Conservation (phyloP, 2,888 invertebrate species). For the Drosophila putrida region DNA sequence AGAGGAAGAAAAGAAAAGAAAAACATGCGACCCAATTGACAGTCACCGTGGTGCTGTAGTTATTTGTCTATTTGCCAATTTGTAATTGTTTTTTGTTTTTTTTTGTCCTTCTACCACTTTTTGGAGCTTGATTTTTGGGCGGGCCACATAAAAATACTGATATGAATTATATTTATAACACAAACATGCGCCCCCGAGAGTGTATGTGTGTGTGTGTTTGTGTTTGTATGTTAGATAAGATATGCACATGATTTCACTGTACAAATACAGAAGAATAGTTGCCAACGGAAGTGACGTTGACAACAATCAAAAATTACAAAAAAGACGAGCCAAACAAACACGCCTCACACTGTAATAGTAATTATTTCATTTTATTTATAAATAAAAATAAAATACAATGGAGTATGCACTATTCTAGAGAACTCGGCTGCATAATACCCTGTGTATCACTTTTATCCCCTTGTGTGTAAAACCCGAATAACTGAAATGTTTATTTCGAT, state of each 20-base stretch:
- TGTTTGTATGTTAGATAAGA: constrained; percentile 63
- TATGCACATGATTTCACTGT: constrained; percentile 75
- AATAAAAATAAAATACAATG: constrained; percentile 1
- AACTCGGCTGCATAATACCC: not conserved
- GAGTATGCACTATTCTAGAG: not conserved
- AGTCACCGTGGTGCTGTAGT: constrained; percentile 27
- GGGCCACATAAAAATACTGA: constrained; percentile 50
- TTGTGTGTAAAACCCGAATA: not conserved
- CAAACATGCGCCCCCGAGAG: constrained; percentile 16
- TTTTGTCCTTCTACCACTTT: constrained; percentile 12
- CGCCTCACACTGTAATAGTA: constrained; percentile 17
- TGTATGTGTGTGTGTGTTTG: constrained; percentile 6
- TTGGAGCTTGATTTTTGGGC: constrained; percentile 34
- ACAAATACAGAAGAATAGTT: constrained; percentile 48
- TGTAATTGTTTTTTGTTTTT: constrained; percentile 40
- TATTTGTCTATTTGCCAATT: constrained; percentile 59
- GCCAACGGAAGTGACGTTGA: constrained; percentile 69
- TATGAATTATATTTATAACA: constrained; percentile 71
- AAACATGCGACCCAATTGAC: constrained; percentile 58
- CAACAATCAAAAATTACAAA: constrained; percentile 45
- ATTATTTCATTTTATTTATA: constrained; percentile 57
- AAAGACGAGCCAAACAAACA: constrained; percentile 3
- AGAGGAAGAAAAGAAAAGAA: not conserved
- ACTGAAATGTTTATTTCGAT: not conserved
- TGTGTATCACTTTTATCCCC: no score